phyloP scores from a whole-genome alignment of 1,140 invertebrate genomes.

The Aphelenchoides avenae region DNA sequence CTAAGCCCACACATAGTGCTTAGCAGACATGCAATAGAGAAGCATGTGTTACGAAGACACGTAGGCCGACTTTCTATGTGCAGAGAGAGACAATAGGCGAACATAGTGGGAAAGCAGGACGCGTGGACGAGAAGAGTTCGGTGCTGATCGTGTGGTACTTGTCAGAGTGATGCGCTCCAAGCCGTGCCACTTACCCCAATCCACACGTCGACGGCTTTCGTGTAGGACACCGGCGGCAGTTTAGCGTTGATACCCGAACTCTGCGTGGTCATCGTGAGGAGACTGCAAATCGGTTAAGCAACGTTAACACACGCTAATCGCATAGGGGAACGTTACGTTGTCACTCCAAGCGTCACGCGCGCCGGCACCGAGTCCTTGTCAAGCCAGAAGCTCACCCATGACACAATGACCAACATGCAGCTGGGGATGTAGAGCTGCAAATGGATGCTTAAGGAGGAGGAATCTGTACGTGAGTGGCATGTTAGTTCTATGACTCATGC shows the following conservation, averaged over 20 bases:
- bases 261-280: conserved; percentile 92
- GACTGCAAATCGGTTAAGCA: too few relatives aligned
- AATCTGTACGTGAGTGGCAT: neutral
- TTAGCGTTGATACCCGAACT: conserved; percentile 92
- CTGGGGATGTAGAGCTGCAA: conserved; percentile 58
- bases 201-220: conserved; percentile 67
- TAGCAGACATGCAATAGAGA: too few relatives aligned
- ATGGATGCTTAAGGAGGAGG: too few relatives aligned
- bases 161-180: too few relatives aligned
- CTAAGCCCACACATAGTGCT: too few relatives aligned
- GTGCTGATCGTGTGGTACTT: too few relatives aligned
- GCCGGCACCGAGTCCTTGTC: conserved; percentile 63
- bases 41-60: too few relatives aligned
- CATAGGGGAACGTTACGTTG: conserved; percentile 31
- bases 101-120: too few relatives aligned
- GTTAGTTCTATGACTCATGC: too few relatives aligned
- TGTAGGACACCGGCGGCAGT: conserved; percentile 89
- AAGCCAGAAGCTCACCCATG: conserved; percentile 66
- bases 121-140: too few relatives aligned
- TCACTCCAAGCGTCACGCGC: conserved; percentile 50
- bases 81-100: too few relatives aligned
- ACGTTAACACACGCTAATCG: conserved; percentile 10
- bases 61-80: too few relatives aligned
- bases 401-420: conserved; percentile 65
- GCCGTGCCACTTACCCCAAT: conserved; percentile 37